phyloP scores from a whole-genome alignment of 1,140 invertebrate genomes.

The Heliconius melpomene region DNA sequence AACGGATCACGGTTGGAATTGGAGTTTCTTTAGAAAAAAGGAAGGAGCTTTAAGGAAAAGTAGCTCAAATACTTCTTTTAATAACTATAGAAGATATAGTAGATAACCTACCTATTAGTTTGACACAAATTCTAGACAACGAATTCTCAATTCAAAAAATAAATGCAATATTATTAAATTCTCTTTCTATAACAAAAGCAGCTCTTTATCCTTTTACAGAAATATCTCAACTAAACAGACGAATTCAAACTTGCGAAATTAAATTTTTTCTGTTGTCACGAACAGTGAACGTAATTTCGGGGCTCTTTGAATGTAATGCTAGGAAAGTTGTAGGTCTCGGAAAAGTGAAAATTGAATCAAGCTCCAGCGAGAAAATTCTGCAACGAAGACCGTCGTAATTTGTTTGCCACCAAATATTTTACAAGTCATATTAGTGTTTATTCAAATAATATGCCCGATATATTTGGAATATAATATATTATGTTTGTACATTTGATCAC shows the following conservation, averaged over 20 bases:
- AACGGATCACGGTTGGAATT: not conserved
- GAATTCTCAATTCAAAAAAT: not conserved
- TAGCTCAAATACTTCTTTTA: not conserved
- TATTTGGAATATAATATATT: no score
- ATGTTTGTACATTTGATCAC: no score
- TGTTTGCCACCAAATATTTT: slow-evolving; percentile 1
- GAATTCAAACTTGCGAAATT: not conserved
- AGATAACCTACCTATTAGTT: not conserved
- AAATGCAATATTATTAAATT: not conserved
- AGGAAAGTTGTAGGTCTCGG: slow-evolving; percentile 5
- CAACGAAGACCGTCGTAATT: slow-evolving; percentile 13
- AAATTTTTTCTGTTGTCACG: not conserved
- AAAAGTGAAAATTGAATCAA: slow-evolving; percentile 17
- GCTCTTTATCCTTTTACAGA: not conserved
- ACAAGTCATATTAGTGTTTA: not conserved
- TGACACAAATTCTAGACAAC: not conserved
- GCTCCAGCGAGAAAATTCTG: slow-evolving; percentile 10
- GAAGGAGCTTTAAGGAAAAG: not conserved
- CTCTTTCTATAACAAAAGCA: not conserved
- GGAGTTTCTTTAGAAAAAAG: not conserved
- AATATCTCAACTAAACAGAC: slow-evolving; percentile 2
- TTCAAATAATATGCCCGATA: not conserved
- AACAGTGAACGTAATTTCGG: slow-evolving; percentile 10
- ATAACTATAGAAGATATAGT: not conserved
- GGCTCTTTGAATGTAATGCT: slow-evolving; percentile 11